A percentile compares a stretch with the other conserved stretches of the same genome.
Evolutionary conservation across 2,888 invertebrate species (phyloP).

Genomic region (Tachystola acroxantha): DNA sequence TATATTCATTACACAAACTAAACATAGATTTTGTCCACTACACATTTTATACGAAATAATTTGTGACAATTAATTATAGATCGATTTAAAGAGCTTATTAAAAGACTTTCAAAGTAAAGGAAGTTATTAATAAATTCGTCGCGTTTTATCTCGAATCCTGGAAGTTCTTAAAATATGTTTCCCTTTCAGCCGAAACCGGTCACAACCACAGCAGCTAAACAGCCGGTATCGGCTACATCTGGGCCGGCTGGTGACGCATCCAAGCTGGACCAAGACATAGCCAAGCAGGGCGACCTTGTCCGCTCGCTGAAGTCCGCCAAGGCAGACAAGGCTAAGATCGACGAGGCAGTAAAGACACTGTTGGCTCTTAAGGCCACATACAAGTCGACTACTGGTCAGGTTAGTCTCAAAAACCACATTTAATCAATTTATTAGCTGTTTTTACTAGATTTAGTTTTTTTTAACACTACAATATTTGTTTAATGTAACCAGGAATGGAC

Average conservation of each 20-base stretch:
- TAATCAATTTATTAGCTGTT: no score
- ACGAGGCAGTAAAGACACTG: constrained; percentile 72
- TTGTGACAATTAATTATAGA: no score
- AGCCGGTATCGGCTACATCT: constrained; percentile 20
- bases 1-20: no score
- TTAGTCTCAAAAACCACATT: constrained; percentile 10
- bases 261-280: constrained; percentile 57
- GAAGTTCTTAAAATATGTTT: no score
- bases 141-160: no score
- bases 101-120: no score
- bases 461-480: no score
- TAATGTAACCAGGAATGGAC: constrained; percentile 12
- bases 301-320: constrained; percentile 83
- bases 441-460: no score
- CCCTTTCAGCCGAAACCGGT: constrained; percentile 48
- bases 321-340: constrained; percentile 75
- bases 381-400: constrained; percentile 74
- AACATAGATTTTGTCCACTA: no score
- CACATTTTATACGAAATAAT: no score
- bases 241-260: constrained; percentile 14
- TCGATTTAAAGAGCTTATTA: no score
- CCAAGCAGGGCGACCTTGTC: constrained; percentile 81
- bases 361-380: constrained; percentile 85
- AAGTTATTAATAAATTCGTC: no score
- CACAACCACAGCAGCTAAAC: constrained; percentile 32